phyloP scores from a whole-genome alignment of 1,140 invertebrate genomes.

The Bombus sylvicola region DNA sequence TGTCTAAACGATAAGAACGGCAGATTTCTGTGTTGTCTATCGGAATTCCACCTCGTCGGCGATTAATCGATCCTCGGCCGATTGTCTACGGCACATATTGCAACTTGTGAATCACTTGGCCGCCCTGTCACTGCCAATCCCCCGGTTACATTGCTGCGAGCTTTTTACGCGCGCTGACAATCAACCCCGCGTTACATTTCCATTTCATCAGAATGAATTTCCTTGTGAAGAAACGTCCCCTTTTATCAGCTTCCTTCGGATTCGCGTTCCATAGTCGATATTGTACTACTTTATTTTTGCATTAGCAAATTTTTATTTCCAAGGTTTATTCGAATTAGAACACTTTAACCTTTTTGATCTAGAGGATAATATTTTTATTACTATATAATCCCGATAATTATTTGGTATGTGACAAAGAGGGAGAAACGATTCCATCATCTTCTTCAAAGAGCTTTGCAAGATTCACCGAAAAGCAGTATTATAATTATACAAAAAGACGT shows the following conservation, averaged over 20 bases:
- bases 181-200: neutral
- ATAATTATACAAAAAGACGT: no score
- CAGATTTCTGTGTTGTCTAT: conserved; percentile 51
- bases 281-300: no score
- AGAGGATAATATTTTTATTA: no score
- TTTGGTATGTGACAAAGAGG: no score
- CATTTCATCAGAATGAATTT: neutral
- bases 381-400: no score
- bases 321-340: no score
- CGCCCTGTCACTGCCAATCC: conserved; percentile 25
- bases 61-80: conserved; percentile 53
- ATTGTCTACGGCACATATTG: conserved; percentile 45
- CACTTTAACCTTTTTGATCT: no score
- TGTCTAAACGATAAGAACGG: conserved; percentile 52
- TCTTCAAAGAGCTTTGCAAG: no score
- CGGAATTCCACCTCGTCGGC: conserved; percentile 49
- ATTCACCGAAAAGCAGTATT: no score
- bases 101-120: conserved; percentile 10
- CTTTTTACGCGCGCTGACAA: conserved; percentile 6
- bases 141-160: conserved; percentile 10
- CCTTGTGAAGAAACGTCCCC: neutral
- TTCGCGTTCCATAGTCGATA: neutral
- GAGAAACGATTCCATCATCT: no score
- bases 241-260: neutral
- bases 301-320: no score